phyloP scores from a whole-genome alignment of 2,113 vertebrate species.

The Rhinichthys klamathensis region DNA sequence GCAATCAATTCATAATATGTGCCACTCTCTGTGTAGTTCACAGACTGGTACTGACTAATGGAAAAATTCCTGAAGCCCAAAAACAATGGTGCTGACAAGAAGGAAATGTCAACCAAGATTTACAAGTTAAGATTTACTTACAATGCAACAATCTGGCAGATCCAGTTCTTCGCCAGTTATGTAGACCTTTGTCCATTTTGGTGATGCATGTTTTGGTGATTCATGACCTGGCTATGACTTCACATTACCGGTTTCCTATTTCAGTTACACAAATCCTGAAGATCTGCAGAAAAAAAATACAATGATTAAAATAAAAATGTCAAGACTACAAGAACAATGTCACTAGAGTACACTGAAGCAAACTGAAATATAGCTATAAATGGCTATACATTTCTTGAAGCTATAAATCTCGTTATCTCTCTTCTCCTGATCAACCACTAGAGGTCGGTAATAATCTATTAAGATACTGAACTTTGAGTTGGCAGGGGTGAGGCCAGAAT shows the following conservation, averaged over 20 bases:
- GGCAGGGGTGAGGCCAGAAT: neutral
- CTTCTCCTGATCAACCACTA: neutral
- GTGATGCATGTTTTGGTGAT: constrained; percentile 8
- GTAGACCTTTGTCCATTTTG: neutral
- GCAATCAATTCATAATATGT: neutral
- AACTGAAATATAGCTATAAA: neutral
- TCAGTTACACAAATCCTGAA: neutral
- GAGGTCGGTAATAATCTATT: neutral
- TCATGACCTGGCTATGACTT: neutral
- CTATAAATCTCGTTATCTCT: neutral
- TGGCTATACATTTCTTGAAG: neutral
- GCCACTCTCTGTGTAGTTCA: neutral
- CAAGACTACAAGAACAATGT: neutral
- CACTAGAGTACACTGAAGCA: neutral
- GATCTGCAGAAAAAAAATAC: neutral
- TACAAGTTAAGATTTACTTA: neutral
- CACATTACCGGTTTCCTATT: neutral
- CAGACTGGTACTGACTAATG: neutral
- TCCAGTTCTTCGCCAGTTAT: neutral
- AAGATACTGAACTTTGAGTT: neutral
- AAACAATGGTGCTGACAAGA: neutral
- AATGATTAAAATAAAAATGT: neutral
- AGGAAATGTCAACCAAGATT: neutral
- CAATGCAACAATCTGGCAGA: neutral
- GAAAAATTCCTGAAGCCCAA: neutral